phyloP scores from a whole-genome alignment of 2,888 invertebrate species.

The Oxystoma pomonae region DNA sequence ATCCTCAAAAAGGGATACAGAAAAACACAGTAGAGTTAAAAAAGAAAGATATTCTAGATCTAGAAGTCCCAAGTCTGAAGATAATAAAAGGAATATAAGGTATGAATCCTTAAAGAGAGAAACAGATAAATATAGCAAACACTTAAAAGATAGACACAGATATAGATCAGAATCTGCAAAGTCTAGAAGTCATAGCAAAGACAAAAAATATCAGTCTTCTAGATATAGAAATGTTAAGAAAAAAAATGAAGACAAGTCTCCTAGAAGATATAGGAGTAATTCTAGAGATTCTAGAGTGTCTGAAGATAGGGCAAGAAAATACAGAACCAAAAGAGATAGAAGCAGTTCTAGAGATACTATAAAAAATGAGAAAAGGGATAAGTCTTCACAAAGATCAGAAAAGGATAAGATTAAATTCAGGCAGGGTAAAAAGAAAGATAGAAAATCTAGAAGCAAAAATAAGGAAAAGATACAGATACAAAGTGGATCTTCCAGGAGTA shows the following conservation, averaged over 20 bases:
- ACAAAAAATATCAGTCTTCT: background rate
- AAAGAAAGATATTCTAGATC: no score
- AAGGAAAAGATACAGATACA: background rate
- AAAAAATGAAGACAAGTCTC: background rate
- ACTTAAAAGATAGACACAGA: no score
- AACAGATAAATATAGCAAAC: no score
- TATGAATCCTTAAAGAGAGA: no score
- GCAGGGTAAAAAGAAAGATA: background rate
- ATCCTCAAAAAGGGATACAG: background rate
- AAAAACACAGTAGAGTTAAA: no score
- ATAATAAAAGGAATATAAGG: no score
- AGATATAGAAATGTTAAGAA: background rate
- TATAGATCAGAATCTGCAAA: no score
- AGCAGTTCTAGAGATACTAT: background rate
- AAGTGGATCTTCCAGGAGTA: slow-evolving; percentile 1
- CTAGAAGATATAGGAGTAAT: background rate
- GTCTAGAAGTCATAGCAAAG: no score
- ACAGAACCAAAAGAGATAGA: no score
- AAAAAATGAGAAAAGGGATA: background rate
- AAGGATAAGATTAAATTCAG: background rate
- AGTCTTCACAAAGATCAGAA: background rate
- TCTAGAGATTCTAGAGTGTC: no score
- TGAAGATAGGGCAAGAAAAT: no score
- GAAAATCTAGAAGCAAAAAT: background rate
- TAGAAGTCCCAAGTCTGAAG: no score